A percentile compares a stretch with the other conserved stretches of the same genome.
Evolutionary conservation across 2,888 invertebrate genomes (phyloP).

Genomic region (Colletes collaris): DNA sequence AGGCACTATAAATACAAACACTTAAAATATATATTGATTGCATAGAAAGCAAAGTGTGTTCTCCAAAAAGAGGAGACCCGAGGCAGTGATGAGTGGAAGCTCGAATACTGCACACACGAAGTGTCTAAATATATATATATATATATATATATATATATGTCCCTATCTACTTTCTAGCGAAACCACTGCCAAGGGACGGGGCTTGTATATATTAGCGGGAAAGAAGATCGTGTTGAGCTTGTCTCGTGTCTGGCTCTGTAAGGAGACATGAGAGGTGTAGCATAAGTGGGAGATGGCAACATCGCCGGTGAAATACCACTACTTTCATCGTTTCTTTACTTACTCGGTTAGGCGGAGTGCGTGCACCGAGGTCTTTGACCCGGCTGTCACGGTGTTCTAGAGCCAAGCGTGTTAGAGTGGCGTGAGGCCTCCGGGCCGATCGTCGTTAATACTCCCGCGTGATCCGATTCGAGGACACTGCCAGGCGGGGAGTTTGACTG

Average conservation of each 20-base stretch:
- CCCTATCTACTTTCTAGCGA: no score
- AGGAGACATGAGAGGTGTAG: slow-evolving; percentile 87
- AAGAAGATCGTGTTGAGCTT: slow-evolving; percentile 89
- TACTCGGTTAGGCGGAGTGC: slow-evolving; percentile 84
- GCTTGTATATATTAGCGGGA: no score
- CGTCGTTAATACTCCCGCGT: slow-evolving; percentile 83
- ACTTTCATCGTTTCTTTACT: slow-evolving; percentile 84
- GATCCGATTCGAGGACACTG: slow-evolving; percentile 86
- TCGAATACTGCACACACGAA: no score
- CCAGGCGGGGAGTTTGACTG: slow-evolving; percentile 84
- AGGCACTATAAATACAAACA: no score
- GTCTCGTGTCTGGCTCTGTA: slow-evolving; percentile 87
- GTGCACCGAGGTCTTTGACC: slow-evolving; percentile 69
- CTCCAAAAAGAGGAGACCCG: no score
- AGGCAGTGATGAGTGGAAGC: no score
- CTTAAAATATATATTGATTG: no score
- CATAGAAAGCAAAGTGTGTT: no score
- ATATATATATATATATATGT: no score
- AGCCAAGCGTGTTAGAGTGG: slow-evolving; percentile 66
- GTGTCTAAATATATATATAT: no score
- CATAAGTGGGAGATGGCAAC: slow-evolving; percentile 83
- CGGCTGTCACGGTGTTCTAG: slow-evolving; percentile 80
- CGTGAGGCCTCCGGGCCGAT: slow-evolving; percentile 75
- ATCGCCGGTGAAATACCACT: slow-evolving; percentile 53
- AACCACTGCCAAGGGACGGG: no score